phyloP scores from a whole-genome alignment of 2,797 vertebrate species.

The Brachyalestes nurse region DNA sequence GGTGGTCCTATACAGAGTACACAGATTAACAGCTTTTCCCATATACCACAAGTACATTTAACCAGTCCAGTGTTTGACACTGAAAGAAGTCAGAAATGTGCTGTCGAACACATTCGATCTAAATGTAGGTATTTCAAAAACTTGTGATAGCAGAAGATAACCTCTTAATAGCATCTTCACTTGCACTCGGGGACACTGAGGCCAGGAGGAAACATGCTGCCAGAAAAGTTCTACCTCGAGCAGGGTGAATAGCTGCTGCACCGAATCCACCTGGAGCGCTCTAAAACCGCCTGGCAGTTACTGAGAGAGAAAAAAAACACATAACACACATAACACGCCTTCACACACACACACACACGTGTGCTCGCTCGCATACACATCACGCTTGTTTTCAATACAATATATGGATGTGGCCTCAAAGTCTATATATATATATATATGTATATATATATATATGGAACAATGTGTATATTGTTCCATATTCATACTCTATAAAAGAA shows the following conservation, averaged over 20 bases:
- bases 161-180: background rate
- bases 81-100: background rate
- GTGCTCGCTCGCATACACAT: constrained; percentile 41
- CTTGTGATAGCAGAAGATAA: background rate
- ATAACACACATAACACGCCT: constrained; percentile 45
- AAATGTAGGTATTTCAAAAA: background rate
- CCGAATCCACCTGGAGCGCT: constrained; percentile 74
- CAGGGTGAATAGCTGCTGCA: constrained; percentile 72
- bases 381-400: background rate
- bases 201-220: constrained; percentile 57
- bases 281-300: constrained; percentile 55
- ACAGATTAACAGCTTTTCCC: too few relatives aligned
- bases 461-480: too few relatives aligned
- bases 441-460: too few relatives aligned
- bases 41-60: too few relatives aligned
- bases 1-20: background rate
- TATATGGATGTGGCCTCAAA: too few relatives aligned
- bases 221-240: constrained; percentile 63
- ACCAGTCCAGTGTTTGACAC: background rate
- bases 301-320: constrained; percentile 26
- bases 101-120: background rate
- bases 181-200: background rate
- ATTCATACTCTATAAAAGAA: too few relatives aligned
- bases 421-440: too few relatives aligned
- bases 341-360: constrained; percentile 65